Base-by-base conservation (phyloP, 30 jellyfish, hydroid and myxozoan species). In the Cassiopea xamachana region DNA sequence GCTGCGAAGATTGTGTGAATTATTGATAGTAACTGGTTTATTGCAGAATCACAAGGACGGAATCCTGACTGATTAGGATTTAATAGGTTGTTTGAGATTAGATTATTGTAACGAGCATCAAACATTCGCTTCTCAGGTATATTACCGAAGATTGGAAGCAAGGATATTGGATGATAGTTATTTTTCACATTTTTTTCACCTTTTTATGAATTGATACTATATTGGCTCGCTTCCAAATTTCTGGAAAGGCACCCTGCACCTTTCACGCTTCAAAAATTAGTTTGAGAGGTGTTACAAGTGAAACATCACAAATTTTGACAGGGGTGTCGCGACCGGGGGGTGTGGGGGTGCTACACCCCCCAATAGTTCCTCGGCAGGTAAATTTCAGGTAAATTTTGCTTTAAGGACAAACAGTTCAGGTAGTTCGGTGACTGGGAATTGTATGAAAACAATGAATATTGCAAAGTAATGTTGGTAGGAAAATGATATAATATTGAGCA, bases 121-220 rank as follows among this genome's bases (percentile, higher is more conserved):
- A 50, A 87, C 5, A 76, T 87, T 7, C 62, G 47, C 68, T 87
- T 77, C 68, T 77, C 94, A 5, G 77, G 69, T 12, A 87, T 78
- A 61, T 75, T 87, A 12, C 94, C 83, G 62, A 87, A 87, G 46
- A 87, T 76, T 71, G 93, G 90, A n/a, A 85, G 88, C 17, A 85
- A 90, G 27, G 93, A 85, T 16, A 72, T 75, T 72, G 93, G 90
- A 12, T 55, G 87, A 78, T 43, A 78, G 75, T 51, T 78, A 12
- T 9, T 50, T 72, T 78, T 46, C 46, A 78, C 3, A 46, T 14
- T 84, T 46, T 84, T 84, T 5, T 70, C 45, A 13, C 59, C 59
- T 47, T 84, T 49, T 84, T 84, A 19, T 67, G 76, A 19, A 67
- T 19, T 55, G 76, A 2, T 2, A 47, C 62, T 47, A 1, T 0